These are phyloP conservation scores for Pterobdella sp. DNA, from an alignment of 2,888 invertebrate genomes.

Conservation along the genomic window DNA sequence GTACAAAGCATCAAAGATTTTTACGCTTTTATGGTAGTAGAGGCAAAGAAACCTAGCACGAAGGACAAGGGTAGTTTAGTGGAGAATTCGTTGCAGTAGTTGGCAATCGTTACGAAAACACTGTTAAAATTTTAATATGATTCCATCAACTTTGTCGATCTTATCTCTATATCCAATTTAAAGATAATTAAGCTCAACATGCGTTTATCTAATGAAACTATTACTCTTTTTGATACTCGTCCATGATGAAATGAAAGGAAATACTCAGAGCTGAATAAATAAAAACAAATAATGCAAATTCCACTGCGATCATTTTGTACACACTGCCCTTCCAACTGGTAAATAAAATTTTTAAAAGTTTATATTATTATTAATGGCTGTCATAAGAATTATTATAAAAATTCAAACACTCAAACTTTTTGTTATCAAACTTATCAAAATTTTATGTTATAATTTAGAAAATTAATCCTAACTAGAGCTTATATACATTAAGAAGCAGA, in stretches of 20 bases:
- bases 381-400: too few relatives aligned
- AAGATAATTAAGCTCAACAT: not conserved
- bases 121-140: slow-evolving; percentile 26
- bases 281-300: slow-evolving; percentile 69
- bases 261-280: slow-evolving; percentile 72
- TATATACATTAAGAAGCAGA: too few relatives aligned
- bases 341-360: not conserved
- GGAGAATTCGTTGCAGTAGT: slow-evolving; percentile 76
- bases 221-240: slow-evolving; percentile 65
- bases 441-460: too few relatives aligned
- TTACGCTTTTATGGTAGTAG: not conserved
- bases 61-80: slow-evolving; percentile 83
- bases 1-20: too few relatives aligned
- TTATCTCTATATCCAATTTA: not conserved
- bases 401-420: too few relatives aligned
- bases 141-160: not conserved
- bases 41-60: slow-evolving; percentile 60
- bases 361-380: too few relatives aligned
- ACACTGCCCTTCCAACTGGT: slow-evolving; percentile 88
- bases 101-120: slow-evolving; percentile 70
- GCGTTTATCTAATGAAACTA: slow-evolving; percentile 37
- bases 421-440: too few relatives aligned
- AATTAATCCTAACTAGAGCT: too few relatives aligned
- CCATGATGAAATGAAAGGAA: slow-evolving; percentile 66
- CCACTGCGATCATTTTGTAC: slow-evolving; percentile 86